phyloP scores from a whole-genome alignment of 2,888 invertebrate species.

The Coremacera marginata region DNA sequence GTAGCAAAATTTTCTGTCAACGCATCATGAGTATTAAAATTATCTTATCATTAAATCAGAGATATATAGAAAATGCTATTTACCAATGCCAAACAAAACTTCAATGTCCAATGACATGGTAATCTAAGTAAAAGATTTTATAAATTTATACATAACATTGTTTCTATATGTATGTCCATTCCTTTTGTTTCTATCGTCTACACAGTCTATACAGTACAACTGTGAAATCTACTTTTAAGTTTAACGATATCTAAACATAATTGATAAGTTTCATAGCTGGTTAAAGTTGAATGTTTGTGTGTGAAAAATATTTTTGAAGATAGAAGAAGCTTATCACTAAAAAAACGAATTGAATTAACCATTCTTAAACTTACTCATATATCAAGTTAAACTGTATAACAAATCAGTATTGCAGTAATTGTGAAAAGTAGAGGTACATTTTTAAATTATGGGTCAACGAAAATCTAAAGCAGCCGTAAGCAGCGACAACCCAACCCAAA shows the following conservation, averaged over 20 bases:
- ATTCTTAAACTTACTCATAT: too few relatives aligned
- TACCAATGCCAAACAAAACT: background rate
- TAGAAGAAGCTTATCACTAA: background rate
- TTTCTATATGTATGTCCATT: background rate
- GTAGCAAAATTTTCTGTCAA: too few relatives aligned
- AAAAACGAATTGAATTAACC: too few relatives aligned
- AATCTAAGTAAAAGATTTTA: background rate
- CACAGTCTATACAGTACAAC: background rate
- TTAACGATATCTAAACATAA: background rate
- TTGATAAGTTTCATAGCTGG: background rate
- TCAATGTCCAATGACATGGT: background rate
- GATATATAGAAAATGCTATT: too few relatives aligned
- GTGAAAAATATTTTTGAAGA: background rate
- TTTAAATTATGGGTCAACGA: constrained; percentile 48
- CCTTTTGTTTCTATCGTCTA: background rate
- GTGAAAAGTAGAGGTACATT: too few relatives aligned
- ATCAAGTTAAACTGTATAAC: too few relatives aligned
- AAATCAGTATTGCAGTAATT: too few relatives aligned
- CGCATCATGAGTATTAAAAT: too few relatives aligned
- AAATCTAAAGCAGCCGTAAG: constrained; percentile 47
- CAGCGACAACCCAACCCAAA: constrained; percentile 49
- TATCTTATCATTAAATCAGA: too few relatives aligned
- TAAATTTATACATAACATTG: background rate
- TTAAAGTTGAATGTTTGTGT: background rate
- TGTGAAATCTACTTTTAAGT: background rate